Conservation (phyloP, 1,140 invertebrate genomes). For the Lepidotrigona ventralis region DNA sequence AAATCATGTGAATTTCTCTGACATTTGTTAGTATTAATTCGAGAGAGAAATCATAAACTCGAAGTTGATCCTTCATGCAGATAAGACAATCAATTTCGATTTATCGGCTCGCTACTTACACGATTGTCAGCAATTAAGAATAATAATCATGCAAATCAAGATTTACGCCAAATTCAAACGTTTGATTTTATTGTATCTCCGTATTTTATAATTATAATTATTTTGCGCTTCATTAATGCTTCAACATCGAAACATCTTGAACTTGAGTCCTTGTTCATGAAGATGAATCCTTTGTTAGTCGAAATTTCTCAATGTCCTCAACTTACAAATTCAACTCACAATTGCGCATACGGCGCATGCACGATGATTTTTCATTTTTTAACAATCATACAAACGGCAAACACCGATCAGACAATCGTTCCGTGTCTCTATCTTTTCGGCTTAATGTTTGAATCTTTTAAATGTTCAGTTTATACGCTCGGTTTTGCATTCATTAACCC, state of each 20-base stretch:
- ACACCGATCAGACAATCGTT: neutral
- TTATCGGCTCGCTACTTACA: neutral
- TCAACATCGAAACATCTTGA: neutral
- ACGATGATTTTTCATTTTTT: conserved; percentile 1
- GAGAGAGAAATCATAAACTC: neutral
- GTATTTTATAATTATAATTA: too few relatives aligned
- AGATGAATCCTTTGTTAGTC: too few relatives aligned
- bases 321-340: too few relatives aligned
- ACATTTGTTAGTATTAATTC: neutral
- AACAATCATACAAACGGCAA: neutral
- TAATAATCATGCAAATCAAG: neutral
- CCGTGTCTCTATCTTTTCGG: conserved; percentile 14
- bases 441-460: conserved; percentile 47
- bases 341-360: neutral
- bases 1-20: too few relatives aligned
- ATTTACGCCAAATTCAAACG: neutral
- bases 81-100: neutral
- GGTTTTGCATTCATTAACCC: conserved; percentile 50
- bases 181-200: neutral
- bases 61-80: neutral
- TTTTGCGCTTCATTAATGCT: neutral
- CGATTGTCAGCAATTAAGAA: neutral
- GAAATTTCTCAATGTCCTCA: too few relatives aligned
- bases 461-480: conserved; percentile 56
- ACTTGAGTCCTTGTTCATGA: neutral